These are phyloP conservation scores for Entomyzon cyanotis DNA, from an alignment of 2,113 vertebrate genomes.

Conservation along the genomic window DNA sequence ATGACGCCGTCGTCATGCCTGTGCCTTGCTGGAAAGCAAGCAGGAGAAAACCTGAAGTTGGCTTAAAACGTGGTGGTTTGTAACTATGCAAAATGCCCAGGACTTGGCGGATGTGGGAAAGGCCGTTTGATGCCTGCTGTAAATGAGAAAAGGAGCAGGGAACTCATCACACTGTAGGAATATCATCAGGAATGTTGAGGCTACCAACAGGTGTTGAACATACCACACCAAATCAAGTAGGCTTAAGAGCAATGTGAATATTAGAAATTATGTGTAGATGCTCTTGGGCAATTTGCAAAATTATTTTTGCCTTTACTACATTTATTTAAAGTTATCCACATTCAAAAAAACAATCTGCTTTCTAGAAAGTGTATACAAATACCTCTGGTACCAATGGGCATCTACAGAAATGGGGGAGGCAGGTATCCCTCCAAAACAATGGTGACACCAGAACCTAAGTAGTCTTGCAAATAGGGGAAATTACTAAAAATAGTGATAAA, in stretches of 20 bases:
- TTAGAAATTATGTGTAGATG: neutral
- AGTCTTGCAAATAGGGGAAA: neutral
- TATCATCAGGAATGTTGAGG: neutral
- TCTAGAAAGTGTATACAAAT: neutral
- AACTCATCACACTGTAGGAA: fast-evolving
- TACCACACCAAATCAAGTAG: neutral
- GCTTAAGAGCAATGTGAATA: neutral
- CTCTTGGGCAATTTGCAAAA: neutral
- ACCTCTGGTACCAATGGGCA: neutral
- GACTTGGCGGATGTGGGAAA: neutral
- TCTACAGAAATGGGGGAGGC: neutral
- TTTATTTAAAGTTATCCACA: neutral
- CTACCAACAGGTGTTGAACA: neutral
- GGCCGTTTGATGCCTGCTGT: neutral
- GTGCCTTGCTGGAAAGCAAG: neutral
- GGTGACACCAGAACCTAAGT: neutral
- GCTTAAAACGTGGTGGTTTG: fast-evolving
- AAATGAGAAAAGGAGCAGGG: neutral
- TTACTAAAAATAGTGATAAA: neutral
- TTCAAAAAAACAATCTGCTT: neutral
- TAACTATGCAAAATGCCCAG: neutral
- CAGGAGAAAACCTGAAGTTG: neutral
- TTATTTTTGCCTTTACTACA: neutral
- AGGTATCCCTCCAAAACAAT: neutral
- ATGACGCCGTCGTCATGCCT: fast-evolving